Conservation (phyloP, 2,888 invertebrate genomes). For the Leptarthrus brevirostris region DNA sequence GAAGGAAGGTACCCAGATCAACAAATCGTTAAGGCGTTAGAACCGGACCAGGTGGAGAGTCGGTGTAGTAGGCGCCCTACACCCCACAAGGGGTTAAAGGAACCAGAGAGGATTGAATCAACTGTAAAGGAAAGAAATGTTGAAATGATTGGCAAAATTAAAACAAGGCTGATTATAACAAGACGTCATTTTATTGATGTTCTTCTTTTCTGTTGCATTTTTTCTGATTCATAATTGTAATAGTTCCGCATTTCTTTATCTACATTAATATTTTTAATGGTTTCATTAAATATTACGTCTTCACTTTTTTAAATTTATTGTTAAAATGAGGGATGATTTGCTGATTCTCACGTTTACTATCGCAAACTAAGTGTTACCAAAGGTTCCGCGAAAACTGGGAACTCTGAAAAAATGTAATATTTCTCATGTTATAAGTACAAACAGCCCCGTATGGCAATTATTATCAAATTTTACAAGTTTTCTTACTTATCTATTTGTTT, state of each 20-base stretch:
- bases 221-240: conserved; percentile 56
- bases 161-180: conserved; percentile 67
- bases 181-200: conserved; percentile 61
- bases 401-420: conserved; percentile 45
- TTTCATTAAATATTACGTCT: conserved; percentile 50
- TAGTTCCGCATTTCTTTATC: conserved; percentile 54
- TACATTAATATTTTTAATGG: conserved; percentile 50
- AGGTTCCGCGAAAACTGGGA: conserved; percentile 49
- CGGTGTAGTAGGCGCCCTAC: too few relatives aligned
- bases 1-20: too few relatives aligned
- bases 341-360: conserved; percentile 43
- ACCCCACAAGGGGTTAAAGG: too few relatives aligned
- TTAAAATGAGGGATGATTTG: conserved; percentile 50
- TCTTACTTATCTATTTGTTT: conserved; percentile 49
- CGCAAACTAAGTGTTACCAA: conserved; percentile 45
- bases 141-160: too few relatives aligned
- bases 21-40: too few relatives aligned
- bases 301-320: conserved; percentile 49
- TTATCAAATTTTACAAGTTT: conserved; percentile 48
- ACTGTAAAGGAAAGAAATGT: too few relatives aligned
- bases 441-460: conserved; percentile 50
- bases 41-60: too few relatives aligned
- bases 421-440: conserved; percentile 48
- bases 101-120: too few relatives aligned
- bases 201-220: conserved; percentile 55